phyloP scores from a whole-genome alignment of 2,113 vertebrate genomes.

The Callaeas wilsoni region DNA sequence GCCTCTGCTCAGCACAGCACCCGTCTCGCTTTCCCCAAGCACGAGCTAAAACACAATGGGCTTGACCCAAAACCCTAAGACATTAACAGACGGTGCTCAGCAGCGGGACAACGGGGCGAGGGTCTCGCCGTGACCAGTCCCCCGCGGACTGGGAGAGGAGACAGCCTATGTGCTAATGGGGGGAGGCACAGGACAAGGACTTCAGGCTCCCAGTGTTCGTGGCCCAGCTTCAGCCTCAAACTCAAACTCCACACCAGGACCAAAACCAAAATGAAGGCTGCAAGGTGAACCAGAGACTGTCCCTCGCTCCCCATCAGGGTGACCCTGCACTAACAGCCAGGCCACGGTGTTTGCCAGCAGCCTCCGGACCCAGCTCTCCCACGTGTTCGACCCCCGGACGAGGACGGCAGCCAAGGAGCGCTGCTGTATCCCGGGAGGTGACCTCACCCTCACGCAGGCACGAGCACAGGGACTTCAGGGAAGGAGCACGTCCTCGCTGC shows the following conservation, averaged over 20 bases:
- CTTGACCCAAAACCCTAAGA: rapidly evolving
- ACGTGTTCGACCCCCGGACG: rapidly evolving
- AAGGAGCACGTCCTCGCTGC: rapidly evolving
- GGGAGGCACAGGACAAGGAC: neutral
- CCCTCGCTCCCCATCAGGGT: rapidly evolving
- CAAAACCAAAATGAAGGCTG: neutral
- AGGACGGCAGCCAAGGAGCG: neutral
- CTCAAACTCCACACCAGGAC: neutral
- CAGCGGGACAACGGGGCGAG: rapidly evolving
- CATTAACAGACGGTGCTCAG: rapidly evolving
- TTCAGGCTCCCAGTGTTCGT: rapidly evolving
- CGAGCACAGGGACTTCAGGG: rapidly evolving
- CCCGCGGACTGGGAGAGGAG: rapidly evolving
- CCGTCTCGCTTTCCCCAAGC: rapidly evolving
- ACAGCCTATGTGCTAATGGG: neutral
- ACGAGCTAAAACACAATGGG: rapidly evolving
- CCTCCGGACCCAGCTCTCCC: neutral
- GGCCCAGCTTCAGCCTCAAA: neutral
- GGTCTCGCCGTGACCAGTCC: neutral
- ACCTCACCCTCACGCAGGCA: neutral
- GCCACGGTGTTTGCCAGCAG: neutral
- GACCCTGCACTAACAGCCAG: rapidly evolving
- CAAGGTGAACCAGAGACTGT: neutral
- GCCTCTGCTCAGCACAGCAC: neutral
- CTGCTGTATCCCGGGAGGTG: rapidly evolving